A percentile compares a stretch with the other conserved stretches of the same genome.
Evolutionary conservation across 2,113 vertebrate genomes (phyloP).

Genomic region (Thryonomys swinderianus): DNA sequence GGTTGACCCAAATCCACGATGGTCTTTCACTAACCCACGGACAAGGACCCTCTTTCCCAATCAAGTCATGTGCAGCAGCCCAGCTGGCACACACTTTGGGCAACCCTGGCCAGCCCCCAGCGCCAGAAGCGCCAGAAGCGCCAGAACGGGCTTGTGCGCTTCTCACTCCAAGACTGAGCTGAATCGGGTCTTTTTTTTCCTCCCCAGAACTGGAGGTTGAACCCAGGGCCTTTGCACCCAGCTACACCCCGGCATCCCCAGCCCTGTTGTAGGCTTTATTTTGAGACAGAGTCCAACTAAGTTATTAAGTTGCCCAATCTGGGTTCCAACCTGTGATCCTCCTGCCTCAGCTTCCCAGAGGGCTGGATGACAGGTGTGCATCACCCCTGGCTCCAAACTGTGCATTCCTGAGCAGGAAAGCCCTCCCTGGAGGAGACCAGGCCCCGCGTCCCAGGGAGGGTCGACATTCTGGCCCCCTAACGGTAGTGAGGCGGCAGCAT

Average conservation of each 20-base stretch:
- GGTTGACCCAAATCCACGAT: fast-evolving
- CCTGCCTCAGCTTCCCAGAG: background rate
- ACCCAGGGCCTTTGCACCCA: background rate
- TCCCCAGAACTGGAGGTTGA: background rate
- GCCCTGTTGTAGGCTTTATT: background rate
- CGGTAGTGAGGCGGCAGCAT: background rate
- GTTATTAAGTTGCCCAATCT: background rate
- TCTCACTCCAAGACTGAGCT: fast-evolving
- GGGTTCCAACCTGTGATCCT: background rate
- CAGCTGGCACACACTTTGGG: background rate
- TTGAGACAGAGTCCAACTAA: background rate
- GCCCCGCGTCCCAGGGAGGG: background rate
- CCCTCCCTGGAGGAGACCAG: background rate
- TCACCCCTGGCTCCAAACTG: background rate
- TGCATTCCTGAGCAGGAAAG: fast-evolving
- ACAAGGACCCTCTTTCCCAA: background rate
- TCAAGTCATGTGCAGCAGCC: background rate
- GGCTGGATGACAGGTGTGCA: background rate
- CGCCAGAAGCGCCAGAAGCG: background rate
- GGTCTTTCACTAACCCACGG: fast-evolving
- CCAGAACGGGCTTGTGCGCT: fast-evolving
- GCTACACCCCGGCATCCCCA: background rate
- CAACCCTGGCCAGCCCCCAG: fast-evolving
- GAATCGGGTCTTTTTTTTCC: background rate
- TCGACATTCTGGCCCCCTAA: background rate